Percentiles rank a stretch among this genome's conserved stretches.
phyloP scores from a whole-genome alignment of 1,140 invertebrate genomes.

The Potamilus streckersoni region DNA sequence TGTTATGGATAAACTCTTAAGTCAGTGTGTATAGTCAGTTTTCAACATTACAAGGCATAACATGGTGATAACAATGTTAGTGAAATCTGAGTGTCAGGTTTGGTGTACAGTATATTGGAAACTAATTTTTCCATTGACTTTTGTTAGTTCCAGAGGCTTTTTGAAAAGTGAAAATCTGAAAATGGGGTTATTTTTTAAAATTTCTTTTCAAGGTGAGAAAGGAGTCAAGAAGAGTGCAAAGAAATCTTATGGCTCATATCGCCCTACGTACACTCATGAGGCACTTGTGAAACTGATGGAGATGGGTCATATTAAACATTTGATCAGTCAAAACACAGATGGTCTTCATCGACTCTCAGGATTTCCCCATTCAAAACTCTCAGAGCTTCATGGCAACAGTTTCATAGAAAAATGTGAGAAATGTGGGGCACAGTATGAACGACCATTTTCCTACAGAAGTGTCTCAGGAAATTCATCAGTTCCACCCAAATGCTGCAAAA shows the following conservation, averaged over 20 bases:
- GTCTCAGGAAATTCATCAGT: constrained; percentile 10
- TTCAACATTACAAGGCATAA: too few relatives aligned
- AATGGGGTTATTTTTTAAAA: too few relatives aligned
- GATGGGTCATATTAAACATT: constrained; percentile 40
- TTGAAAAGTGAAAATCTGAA: too few relatives aligned
- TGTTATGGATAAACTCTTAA: too few relatives aligned
- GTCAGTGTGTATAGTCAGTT: too few relatives aligned
- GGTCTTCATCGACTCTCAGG: constrained; percentile 89
- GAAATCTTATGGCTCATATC: background rate
- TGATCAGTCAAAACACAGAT: constrained; percentile 83
- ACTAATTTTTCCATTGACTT: too few relatives aligned
- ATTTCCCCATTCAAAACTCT: constrained; percentile 80
- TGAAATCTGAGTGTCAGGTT: too few relatives aligned
- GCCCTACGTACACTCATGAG: constrained; percentile 53
- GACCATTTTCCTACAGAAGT: background rate
- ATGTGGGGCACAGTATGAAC: constrained; percentile 72
- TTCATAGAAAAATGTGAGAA: constrained; percentile 87
- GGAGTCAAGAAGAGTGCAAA: too few relatives aligned
- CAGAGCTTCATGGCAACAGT: constrained; percentile 81
- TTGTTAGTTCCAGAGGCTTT: too few relatives aligned
- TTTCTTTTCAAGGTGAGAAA: too few relatives aligned
- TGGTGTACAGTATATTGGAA: too few relatives aligned
- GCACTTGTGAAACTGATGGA: constrained; percentile 48
- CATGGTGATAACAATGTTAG: too few relatives aligned
- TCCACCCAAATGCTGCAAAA: constrained; percentile 29